A percentile compares a stretch with the other conserved stretches of the same genome.
phyloP scores from a whole-genome alignment of 37 sponge, comb jelly and placozoan species.

The Halichondria panicea region DNA sequence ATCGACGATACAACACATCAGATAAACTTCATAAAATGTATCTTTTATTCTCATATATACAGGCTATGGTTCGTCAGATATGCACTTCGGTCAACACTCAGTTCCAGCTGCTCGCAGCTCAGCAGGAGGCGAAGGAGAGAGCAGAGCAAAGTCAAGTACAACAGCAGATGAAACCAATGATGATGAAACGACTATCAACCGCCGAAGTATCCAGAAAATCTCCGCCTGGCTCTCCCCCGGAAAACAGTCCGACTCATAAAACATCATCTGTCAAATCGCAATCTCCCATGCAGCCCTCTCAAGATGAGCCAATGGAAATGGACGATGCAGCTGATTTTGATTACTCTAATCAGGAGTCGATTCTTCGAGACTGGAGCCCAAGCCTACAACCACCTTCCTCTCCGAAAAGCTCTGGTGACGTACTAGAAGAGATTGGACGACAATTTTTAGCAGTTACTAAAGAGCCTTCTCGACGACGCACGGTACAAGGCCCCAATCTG shows the following conservation, averaged over 20 bases:
- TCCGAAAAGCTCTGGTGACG: neutral
- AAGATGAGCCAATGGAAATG: neutral
- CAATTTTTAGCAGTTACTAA: constrained; percentile 37
- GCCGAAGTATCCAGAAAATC: neutral
- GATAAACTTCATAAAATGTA: no score
- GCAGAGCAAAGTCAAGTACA: neutral
- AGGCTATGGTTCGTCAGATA: constrained; percentile 70
- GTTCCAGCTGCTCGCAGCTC: constrained; percentile 52
- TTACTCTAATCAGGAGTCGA: neutral
- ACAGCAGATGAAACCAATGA: constrained; percentile 26
- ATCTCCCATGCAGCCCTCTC: neutral
- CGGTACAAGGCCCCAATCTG: constrained; percentile 7
- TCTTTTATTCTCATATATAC: no score
- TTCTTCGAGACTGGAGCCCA: neutral
- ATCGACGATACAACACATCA: no score
- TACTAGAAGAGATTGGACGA: constrained; percentile 24
- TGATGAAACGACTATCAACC: constrained; percentile 11
- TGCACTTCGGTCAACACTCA: constrained; percentile 58
- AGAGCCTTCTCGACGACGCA: constrained; percentile 24
- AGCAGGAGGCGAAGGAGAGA: constrained; percentile 28
- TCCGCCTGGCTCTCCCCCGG: neutral
- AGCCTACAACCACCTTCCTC: neutral
- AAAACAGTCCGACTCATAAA: neutral
- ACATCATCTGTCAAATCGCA: neutral
- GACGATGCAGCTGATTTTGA: neutral